A percentile compares a stretch with the other conserved stretches of the same genome.
Conservation (phyloP, 2,113 vertebrate genomes). For the Semnornis frantzii region DNA sequence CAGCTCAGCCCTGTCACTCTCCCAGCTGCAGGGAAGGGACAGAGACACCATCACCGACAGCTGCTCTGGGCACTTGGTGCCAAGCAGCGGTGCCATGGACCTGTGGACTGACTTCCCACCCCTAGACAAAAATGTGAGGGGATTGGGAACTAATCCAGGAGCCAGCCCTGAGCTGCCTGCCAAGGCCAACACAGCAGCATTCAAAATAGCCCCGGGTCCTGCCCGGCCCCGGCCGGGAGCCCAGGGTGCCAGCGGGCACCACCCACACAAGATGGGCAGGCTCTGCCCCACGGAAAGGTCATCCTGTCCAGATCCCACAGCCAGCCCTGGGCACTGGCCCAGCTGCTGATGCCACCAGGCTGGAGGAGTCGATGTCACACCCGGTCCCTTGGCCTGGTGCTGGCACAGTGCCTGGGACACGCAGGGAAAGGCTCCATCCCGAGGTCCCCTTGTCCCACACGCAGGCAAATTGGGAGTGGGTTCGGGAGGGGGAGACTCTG, state of each 20-base stretch:
- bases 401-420: accelerated
- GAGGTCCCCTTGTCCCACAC: accelerated
- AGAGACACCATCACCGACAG: accelerated
- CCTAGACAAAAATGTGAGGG: neutral
- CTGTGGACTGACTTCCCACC: neutral
- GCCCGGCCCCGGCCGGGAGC: neutral
- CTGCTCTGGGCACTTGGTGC: neutral
- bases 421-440: accelerated
- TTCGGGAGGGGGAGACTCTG: neutral
- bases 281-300: neutral
- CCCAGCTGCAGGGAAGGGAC: accelerated
- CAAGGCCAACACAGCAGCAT: conserved; percentile 39
- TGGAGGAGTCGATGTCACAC: neutral
- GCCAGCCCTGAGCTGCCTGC: neutral
- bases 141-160: neutral
- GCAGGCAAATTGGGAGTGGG: accelerated
- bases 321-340: neutral
- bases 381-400: neutral
- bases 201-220: neutral
- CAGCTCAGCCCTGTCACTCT: accelerated
- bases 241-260: neutral
- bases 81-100: accelerated
- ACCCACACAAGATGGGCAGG: conserved; percentile 23
- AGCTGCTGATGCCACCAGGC: neutral
- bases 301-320: neutral